Base-by-base conservation (phyloP, 2,113 vertebrate genomes). In the Spilogale gracilis region DNA sequence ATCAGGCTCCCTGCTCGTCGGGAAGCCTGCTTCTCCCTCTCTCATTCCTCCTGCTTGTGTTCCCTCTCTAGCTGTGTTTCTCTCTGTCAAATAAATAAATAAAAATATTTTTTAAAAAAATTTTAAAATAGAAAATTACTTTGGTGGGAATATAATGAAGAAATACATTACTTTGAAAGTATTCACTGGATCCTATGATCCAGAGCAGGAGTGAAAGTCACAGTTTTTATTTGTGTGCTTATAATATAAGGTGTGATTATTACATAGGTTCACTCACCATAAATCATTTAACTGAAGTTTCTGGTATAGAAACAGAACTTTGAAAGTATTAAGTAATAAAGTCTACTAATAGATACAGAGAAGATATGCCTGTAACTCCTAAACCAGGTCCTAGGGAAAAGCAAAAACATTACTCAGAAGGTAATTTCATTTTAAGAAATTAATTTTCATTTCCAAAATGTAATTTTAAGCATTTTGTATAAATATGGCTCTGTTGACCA, bases 361-460 rank as follows among this genome's bases (percentile, higher is more conserved):
- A 82, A 25, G 54, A 43, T 76, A 74, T 45, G 2, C 32, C 43
- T 74, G 1, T 2, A 69, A 12, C 1, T 83, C 16, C 69, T 71
- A 92, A 61, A 50, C 43, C 23, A 89, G 18, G 1, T 63, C 38
- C 58, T 86, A 56, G 79, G 9, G 5, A 86, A 95, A 91, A 76
- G 43, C 27, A 76, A 93, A 94, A 87, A 16, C 27, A 79, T 65
- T 71, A 81, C 56, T 69, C 11, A 80, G 45, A 87, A 94, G 3
- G 23, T 74, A 81, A 83, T 38, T 73, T 65, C 96, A 48, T 60
- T 93, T 89, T 79, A 92, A 43, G 58, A 90, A 96, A 71, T 69
- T 74, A 65, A 52, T n/a, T 96, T 94, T 90, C 67, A 61, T 73
- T 94, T 73, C 12, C 23, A 52, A 79, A 63, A 76, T 6, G 43